Conservation (phyloP, 2,888 invertebrate genomes). For the Dromius quadrimaculatus region DNA sequence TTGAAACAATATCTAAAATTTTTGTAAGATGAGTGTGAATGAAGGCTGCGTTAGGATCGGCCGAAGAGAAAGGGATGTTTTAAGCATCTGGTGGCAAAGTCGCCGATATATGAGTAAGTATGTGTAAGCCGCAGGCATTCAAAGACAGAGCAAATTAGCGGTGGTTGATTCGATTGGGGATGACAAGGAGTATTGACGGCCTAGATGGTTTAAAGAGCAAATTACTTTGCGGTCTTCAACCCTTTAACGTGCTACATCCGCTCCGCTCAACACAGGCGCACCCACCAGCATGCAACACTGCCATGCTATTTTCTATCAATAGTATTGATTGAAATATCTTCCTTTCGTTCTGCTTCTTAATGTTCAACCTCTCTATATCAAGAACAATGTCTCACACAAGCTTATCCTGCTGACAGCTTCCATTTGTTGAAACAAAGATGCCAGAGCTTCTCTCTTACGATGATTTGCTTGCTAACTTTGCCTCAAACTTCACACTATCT, state of each 20-base stretch:
- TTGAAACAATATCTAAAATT: too few relatives aligned
- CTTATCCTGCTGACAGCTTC: neutral
- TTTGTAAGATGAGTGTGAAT: neutral
- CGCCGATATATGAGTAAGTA: slow-evolving; percentile 32
- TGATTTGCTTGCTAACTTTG: slow-evolving; percentile 16
- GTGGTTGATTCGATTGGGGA: slow-evolving; percentile 39
- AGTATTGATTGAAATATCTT: slow-evolving; percentile 1
- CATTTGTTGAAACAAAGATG: neutral
- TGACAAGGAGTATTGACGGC: neutral
- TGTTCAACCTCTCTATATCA: neutral
- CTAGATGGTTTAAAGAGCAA: slow-evolving; percentile 38
- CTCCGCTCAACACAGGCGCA: slow-evolving; percentile 37
- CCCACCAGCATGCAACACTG: slow-evolving; percentile 35
- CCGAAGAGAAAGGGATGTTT: too few relatives aligned
- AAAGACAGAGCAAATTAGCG: slow-evolving; percentile 22
- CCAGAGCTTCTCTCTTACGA: neutral
- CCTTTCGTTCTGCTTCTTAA: neutral
- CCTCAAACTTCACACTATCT: neutral
- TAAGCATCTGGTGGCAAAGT: slow-evolving; percentile 4
- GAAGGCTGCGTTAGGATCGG: neutral
- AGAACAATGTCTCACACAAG: neutral
- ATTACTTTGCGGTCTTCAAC: slow-evolving; percentile 46
- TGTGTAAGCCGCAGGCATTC: slow-evolving; percentile 34
- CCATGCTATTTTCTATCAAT: slow-evolving; percentile 10
- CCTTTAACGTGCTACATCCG: slow-evolving; percentile 16